Percentiles rank a stretch among this genome's conserved stretches.
Evolutionary conservation across 2,888 invertebrate species (phyloP).

Genomic region (Aleiodes alternator): DNA sequence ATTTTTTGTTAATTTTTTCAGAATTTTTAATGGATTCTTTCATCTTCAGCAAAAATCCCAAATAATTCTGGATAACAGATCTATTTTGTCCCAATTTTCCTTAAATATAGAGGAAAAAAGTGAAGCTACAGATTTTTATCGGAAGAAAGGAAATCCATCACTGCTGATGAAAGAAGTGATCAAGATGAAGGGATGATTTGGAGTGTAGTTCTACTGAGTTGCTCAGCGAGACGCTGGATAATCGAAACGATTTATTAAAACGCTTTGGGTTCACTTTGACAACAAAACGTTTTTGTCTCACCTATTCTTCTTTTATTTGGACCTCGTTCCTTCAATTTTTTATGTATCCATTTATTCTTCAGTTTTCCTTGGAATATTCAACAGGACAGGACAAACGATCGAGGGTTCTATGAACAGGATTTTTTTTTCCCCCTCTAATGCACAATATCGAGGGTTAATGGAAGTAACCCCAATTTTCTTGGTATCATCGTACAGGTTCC

Average conservation of each 20-base stretch:
- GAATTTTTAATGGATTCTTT: too few species aligned
- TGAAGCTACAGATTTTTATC: neutral
- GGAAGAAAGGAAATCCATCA: conserved; percentile 18
- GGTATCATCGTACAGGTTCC: conserved; percentile 38
- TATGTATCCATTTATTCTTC: neutral
- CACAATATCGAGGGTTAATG: conserved; percentile 32
- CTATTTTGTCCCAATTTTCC: too few species aligned
- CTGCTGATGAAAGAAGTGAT: conserved; percentile 27
- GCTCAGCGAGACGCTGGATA: neutral
- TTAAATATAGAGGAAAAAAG: neutral
- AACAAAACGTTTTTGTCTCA: neutral
- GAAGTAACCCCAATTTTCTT: conserved; percentile 37
- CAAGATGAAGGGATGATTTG: conserved; percentile 20
- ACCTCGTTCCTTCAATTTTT: neutral
- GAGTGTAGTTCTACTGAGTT: conserved; percentile 1
- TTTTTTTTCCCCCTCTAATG: conserved; percentile 24
- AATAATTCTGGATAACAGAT: too few species aligned
- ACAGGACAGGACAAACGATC: conserved; percentile 26
- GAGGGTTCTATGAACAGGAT: conserved; percentile 29
- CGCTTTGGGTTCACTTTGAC: neutral
- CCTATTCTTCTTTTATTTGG: conserved; percentile 2
- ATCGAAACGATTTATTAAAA: conserved; percentile 15
- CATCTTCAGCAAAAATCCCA: too few species aligned
- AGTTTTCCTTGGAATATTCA: conserved; percentile 9
- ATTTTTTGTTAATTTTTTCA: too few species aligned